Evolutionary conservation across 2,797 vertebrate genomes (phyloP).

Genomic region (Anableps anableps): DNA sequence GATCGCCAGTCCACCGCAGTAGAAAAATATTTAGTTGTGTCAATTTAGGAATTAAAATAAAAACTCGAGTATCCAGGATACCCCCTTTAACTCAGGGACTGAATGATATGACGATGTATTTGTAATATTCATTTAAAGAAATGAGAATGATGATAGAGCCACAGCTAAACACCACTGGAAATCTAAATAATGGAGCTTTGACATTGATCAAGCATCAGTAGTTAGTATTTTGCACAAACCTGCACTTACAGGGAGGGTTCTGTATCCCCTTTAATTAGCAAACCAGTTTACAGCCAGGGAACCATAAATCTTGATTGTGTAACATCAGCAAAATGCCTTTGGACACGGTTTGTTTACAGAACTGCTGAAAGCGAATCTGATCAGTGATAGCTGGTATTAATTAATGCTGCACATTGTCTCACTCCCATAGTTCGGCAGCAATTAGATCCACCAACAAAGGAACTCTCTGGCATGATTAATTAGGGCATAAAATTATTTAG

Average conservation of each 20-base stretch:
- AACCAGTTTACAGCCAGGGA: constrained; percentile 49
- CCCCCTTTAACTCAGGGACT: constrained; percentile 35
- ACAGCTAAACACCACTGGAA: constrained; percentile 40
- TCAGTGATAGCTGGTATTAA: constrained; percentile 74
- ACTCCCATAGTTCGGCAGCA: constrained; percentile 58
- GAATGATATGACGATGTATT: constrained; percentile 33
- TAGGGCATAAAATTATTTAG: constrained; percentile 67
- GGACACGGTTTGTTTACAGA: constrained; percentile 67
- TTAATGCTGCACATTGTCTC: constrained; percentile 75
- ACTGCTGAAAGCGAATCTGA: constrained; percentile 63
- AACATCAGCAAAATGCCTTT: constrained; percentile 64
- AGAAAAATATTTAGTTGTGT: constrained; percentile 58
- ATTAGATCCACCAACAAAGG: constrained; percentile 73
- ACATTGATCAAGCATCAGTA: constrained; percentile 71
- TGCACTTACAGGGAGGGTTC: constrained; percentile 17
- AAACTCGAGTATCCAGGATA: constrained; percentile 35
- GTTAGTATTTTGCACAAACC: constrained; percentile 61
- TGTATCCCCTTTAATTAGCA: constrained; percentile 67
- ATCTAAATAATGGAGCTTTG: constrained; percentile 59
- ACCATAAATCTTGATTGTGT: constrained; percentile 76
- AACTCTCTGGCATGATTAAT: constrained; percentile 73
- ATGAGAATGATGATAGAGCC: constrained; percentile 42
- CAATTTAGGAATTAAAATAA: constrained; percentile 63
- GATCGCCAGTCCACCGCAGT: too few relatives aligned
- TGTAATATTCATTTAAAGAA: constrained; percentile 34